phyloP scores from a whole-genome alignment of 2,113 vertebrate species.

The Ranitomeya variabilis region DNA sequence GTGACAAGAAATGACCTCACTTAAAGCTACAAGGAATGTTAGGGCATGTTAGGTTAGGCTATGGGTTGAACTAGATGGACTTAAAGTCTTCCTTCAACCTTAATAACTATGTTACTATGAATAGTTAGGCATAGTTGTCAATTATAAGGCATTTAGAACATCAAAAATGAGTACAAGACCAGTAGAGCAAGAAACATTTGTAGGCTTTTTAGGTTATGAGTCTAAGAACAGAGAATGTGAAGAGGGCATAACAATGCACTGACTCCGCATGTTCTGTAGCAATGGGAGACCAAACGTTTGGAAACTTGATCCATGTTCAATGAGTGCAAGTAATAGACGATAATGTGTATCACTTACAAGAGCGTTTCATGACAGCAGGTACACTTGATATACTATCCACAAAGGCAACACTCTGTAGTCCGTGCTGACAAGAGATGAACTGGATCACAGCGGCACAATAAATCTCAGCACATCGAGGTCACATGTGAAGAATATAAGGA shows the following conservation, averaged over 20 bases:
- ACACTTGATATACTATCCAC: conserved; percentile 23
- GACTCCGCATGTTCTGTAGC: neutral
- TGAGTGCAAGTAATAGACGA: neutral
- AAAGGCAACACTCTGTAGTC: neutral
- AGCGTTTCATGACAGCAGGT: conserved; percentile 15
- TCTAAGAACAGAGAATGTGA: neutral
- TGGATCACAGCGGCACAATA: neutral
- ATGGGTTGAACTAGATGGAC: no score
- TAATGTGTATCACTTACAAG: conserved; percentile 30
- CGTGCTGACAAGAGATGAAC: neutral
- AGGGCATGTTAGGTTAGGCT: no score
- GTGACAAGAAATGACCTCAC: no score
- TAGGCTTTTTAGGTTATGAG: neutral
- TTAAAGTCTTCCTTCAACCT: no score
- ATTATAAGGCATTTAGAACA: neutral
- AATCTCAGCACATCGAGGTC: conserved; percentile 2
- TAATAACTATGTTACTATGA: no score
- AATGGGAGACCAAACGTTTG: neutral
- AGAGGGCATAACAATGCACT: neutral
- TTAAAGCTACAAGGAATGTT: no score
- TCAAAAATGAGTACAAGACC: neutral
- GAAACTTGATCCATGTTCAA: conserved; percentile 18
- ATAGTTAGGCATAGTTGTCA: neutral
- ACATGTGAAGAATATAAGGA: neutral
- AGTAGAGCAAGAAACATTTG: neutral